A percentile compares a stretch with the other conserved stretches of the same genome.
phyloP scores from a whole-genome alignment of 2,113 vertebrate genomes.

The Vidua macroura region DNA sequence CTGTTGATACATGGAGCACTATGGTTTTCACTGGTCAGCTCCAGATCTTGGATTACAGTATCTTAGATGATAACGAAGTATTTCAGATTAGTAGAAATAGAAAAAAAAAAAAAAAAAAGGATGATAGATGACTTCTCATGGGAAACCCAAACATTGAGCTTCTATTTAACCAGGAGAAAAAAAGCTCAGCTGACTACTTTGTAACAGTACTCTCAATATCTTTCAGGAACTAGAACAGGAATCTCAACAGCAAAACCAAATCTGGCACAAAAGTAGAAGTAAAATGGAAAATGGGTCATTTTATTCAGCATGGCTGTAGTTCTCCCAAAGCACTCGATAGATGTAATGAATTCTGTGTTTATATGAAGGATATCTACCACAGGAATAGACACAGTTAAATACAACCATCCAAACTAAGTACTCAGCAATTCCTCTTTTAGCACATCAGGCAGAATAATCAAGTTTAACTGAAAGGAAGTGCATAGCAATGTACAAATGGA shows the following conservation, averaged over 20 bases:
- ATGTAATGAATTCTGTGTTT: neutral
- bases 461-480: constrained; percentile 52
- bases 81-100: neutral
- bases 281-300: neutral
- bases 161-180: neutral
- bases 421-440: constrained; percentile 46
- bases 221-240: neutral
- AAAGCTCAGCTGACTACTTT: neutral
- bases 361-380: neutral
- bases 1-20: accelerated
- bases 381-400: constrained; percentile 23
- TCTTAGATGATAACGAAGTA: neutral
- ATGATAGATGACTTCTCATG: neutral
- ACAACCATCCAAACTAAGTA: neutral
- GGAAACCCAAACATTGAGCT: neutral
- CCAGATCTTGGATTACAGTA: neutral
- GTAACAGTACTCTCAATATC: neutral
- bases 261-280: neutral
- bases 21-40: neutral
- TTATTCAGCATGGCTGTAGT: neutral
- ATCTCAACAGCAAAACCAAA: neutral
- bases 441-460: constrained; percentile 53
- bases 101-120: too few species aligned
- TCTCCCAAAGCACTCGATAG: neutral
- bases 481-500: neutral